phyloP scores from a whole-genome alignment of 2,113 vertebrate species.

The Gopherus flavomarginatus region DNA sequence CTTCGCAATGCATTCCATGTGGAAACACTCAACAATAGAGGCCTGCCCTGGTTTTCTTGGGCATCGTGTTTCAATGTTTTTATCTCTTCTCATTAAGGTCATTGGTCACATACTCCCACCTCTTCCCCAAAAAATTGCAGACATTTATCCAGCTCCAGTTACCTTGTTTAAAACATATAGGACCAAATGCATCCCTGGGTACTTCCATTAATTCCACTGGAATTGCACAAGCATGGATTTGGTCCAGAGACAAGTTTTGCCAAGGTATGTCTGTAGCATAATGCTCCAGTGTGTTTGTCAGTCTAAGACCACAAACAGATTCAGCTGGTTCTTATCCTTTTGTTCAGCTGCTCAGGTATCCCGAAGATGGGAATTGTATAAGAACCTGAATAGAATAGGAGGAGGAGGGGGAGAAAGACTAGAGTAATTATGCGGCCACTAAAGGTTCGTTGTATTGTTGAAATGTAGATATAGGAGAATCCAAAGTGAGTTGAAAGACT shows the following conservation, averaged over 20 bases:
- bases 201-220: accelerated
- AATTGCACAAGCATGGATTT: neutral
- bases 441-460: neutral
- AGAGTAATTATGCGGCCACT: conserved; percentile 40
- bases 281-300: neutral
- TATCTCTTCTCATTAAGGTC: conserved; percentile 54
- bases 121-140: conserved; percentile 4
- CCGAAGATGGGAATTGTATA: neutral
- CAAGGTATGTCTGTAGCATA: neutral
- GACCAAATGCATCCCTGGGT: neutral
- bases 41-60: conserved; percentile 43
- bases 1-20: conserved; percentile 57
- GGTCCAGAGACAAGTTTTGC: neutral
- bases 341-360: neutral
- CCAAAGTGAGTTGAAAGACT: neutral
- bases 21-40: conserved; percentile 26
- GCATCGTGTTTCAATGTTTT: conserved; percentile 45
- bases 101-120: neutral
- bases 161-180: neutral
- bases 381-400: conserved; percentile 1
- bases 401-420: conserved; percentile 14
- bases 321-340: neutral
- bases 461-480: neutral
- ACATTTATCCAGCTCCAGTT: conserved; percentile 34
- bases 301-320: neutral